Base-by-base conservation (phyloP, 2,888 invertebrate species). In the Melinopterus prodromus region DNA sequence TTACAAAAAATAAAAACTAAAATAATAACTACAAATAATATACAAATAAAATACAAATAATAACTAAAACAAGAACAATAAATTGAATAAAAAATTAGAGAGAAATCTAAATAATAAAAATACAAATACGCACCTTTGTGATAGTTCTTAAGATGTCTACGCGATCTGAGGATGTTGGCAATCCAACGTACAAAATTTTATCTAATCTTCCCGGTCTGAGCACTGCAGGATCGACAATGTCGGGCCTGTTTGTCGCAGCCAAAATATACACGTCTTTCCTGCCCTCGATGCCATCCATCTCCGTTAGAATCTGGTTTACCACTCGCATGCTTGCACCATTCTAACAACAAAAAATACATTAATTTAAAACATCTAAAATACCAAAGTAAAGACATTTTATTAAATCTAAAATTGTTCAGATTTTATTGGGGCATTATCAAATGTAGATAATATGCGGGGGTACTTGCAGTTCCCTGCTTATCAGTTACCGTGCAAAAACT, bases 231-330 rank as follows among this genome's bases (percentile, higher is more conserved):
- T 99, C 99, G 79, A 99, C 95, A 26, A 98, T 98, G 86, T 99
- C 98, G 0, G 98, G 98, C 84, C 99, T 92, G 90, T 99, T 99
- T 36, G 97, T 98, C 0, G 99, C 99, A 0, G 98, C 99, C 90
- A 99, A 93, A 16, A 99, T 92, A 88, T 97, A 99, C 5, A 99
- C 99, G 1, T 97, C 97, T 87, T 95, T 94, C 76, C 99, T 93
- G 37, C 94, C 94, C 88, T 98, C 97, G 70, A 99, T 93, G 3
- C 99, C 99, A 87, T 99, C 99, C 99, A 99, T 98, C 92, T 99
- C 99, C 0, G 99, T 99, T 76, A 99, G 90, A 89, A 99, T 91
- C 89, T 99, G 99, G 89, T 99, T 99, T 0, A 99, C 99, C 14
- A 99, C 97, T 38, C 99, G 92, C 86, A 92, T 93, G 0, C 95